Percentiles rank a stretch among this genome's conserved stretches.
These are phyloP conservation scores for Pyrrhia umbra DNA, from an alignment of 2,888 invertebrate species.

Conservation along the genomic window DNA sequence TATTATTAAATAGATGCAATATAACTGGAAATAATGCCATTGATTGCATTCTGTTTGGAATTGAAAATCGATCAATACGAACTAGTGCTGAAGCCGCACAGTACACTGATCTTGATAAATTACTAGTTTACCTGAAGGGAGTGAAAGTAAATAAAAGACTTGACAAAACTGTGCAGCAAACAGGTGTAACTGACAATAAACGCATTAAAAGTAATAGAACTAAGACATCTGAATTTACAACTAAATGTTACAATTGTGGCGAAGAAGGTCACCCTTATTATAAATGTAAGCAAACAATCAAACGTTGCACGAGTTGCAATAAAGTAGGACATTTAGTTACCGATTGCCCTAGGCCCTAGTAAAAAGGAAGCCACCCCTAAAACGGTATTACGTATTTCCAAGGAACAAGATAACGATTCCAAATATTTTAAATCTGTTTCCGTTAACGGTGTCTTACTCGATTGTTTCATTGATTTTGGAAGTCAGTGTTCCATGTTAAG, in stretches of 20 bases:
- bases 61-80: slow-evolving; percentile 8
- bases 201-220: background rate
- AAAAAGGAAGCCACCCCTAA: background rate
- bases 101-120: slow-evolving; percentile 2
- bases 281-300: slow-evolving; percentile 18
- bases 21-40: slow-evolving; percentile 7
- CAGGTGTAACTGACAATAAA: background rate
- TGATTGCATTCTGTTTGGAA: slow-evolving; percentile 8
- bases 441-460: background rate
- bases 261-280: slow-evolving; percentile 7
- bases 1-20: slow-evolving; percentile 11
- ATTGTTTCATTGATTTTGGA: slow-evolving; percentile 14
- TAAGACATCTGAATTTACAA: background rate
- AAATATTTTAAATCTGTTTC: background rate
- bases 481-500: slow-evolving; percentile 9
- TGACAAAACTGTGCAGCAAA: background rate
- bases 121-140: slow-evolving; percentile 1
- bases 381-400: slow-evolving; percentile 3
- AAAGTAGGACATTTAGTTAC: background rate
- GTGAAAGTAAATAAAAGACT: background rate
- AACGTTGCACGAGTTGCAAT: slow-evolving; percentile 6
- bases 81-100: slow-evolving; percentile 13
- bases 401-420: background rate
- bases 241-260: slow-evolving; percentile 8
- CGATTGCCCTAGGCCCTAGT: background rate